Conservation (phyloP, 1,140 invertebrate genomes). For the Ceratosolen fusciceps region DNA sequence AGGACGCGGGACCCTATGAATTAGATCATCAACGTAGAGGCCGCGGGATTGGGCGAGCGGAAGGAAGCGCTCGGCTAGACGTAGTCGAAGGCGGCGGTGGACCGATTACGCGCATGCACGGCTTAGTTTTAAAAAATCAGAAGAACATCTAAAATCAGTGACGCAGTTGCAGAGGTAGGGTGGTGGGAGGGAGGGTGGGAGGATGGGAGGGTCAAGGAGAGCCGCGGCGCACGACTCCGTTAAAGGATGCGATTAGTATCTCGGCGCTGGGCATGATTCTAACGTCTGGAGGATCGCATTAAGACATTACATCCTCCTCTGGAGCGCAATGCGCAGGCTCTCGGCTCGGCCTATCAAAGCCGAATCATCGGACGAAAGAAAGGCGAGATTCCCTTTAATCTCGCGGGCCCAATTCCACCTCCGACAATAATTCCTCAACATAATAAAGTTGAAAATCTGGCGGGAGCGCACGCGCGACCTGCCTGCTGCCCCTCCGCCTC, state of each 20-base stretch:
- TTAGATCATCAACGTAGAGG: too few species aligned
- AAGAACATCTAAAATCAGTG: too few species aligned
- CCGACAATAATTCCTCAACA: slow-evolving; percentile 24
- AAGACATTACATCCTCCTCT: slow-evolving; percentile 31
- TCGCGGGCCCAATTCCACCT: slow-evolving; percentile 3
- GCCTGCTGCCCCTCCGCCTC: background rate
- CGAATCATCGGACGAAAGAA: slow-evolving; percentile 26
- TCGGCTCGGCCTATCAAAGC: slow-evolving; percentile 32
- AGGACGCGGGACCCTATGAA: too few species aligned
- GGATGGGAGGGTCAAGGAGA: too few species aligned
- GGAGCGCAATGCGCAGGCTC: background rate
- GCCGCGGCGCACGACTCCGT: background rate
- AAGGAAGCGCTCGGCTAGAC: too few species aligned
- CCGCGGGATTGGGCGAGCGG: too few species aligned
- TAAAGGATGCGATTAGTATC: slow-evolving; percentile 35
- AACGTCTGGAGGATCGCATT: slow-evolving; percentile 28
- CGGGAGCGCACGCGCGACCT: background rate
- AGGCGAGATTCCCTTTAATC: slow-evolving; percentile 18
- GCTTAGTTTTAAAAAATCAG: too few species aligned
- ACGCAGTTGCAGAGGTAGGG: too few species aligned
- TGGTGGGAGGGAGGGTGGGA: too few species aligned
- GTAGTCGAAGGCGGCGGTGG: too few species aligned
- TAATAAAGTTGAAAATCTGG: slow-evolving; percentile 34
- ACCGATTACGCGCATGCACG: too few species aligned
- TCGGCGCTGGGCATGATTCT: slow-evolving; percentile 2